Percentiles rank a stretch among this genome's conserved stretches.
phyloP scores from a whole-genome alignment of 2,113 vertebrate genomes.

The Halichoeres trimaculatus region DNA sequence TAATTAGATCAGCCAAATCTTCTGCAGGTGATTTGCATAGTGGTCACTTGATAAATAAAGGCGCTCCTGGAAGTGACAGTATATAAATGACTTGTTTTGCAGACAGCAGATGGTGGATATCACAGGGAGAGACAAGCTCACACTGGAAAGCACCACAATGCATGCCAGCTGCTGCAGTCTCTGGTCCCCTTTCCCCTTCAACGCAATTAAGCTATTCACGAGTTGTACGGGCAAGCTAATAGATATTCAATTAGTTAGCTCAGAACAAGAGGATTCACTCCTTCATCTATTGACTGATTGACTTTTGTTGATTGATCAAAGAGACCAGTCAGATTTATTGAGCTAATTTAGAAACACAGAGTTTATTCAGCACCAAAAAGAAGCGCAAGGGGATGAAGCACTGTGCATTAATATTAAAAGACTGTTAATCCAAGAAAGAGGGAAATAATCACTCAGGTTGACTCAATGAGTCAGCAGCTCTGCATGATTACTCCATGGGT shows the following conservation, averaged over 20 bases:
- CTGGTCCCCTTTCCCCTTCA: slow-evolving; percentile 53
- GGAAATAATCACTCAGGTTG: too few relatives aligned
- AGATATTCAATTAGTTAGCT: slow-evolving; percentile 76
- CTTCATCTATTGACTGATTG: slow-evolving; percentile 58
- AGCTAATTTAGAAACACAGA: slow-evolving; percentile 43
- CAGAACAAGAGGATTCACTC: slow-evolving; percentile 66
- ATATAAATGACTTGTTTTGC: slow-evolving; percentile 92
- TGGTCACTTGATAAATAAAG: slow-evolving; percentile 90
- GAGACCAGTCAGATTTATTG: slow-evolving; percentile 53
- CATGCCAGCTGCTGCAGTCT: slow-evolving; percentile 90
- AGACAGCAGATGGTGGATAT: slow-evolving; percentile 94
- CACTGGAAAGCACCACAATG: slow-evolving; percentile 81
- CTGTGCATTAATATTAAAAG: slow-evolving; percentile 31
- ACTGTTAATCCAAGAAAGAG: slow-evolving; percentile 16
- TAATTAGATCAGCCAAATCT: slow-evolving; percentile 82
- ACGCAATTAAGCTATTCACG: slow-evolving; percentile 79
- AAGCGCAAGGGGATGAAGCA: too few relatives aligned
- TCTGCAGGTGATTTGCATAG: slow-evolving; percentile 85
- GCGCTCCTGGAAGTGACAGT: slow-evolving; percentile 84
- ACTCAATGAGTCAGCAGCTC: slow-evolving; percentile 62
- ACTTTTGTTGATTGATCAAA: slow-evolving; percentile 70
- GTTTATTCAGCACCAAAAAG: not conserved
- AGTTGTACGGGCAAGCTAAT: slow-evolving; percentile 46
- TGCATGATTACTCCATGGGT: slow-evolving; percentile 45
- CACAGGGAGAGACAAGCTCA: slow-evolving; percentile 83